Evolutionary conservation across 2,113 vertebrate genomes (phyloP).

Genomic region (Sceloporus undulatus): DNA sequence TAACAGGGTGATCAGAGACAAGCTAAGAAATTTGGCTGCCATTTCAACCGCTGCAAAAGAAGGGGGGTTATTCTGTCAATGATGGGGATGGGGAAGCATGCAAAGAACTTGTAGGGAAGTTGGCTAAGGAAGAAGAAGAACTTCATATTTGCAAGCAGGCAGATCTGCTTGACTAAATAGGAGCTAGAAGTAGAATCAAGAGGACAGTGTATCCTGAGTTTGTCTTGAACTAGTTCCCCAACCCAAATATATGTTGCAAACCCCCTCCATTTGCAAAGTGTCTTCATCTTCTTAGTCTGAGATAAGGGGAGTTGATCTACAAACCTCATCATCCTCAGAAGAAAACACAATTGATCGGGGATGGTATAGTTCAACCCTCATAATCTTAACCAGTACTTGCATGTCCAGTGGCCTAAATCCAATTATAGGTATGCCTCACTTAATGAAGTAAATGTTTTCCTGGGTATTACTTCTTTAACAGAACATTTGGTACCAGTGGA

Average conservation of each 20-base stretch:
- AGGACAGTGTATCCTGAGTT: too few relatives aligned
- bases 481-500: too few relatives aligned
- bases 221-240: not conserved
- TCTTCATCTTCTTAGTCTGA: not conserved
- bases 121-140: not conserved
- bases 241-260: too few relatives aligned
- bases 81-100: not conserved
- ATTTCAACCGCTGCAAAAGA: conserved; percentile 52
- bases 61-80: not conserved
- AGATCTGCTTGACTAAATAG: too few relatives aligned
- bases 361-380: not conserved
- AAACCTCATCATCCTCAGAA: not conserved
- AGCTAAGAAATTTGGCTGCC: conserved; percentile 39
- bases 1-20: conserved; percentile 46
- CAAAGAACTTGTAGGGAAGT: not conserved
- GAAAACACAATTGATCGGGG: not conserved
- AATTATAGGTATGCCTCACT: too few relatives aligned
- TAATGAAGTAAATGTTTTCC: too few relatives aligned
- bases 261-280: not conserved
- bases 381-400: not conserved
- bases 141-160: not conserved
- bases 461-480: too few relatives aligned
- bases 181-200: too few relatives aligned
- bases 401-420: not conserved
- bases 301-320: not conserved